Percentiles rank a stretch among this genome's conserved stretches.
Conservation (phyloP, 2,888 invertebrate genomes). For the Athalia rosae region DNA sequence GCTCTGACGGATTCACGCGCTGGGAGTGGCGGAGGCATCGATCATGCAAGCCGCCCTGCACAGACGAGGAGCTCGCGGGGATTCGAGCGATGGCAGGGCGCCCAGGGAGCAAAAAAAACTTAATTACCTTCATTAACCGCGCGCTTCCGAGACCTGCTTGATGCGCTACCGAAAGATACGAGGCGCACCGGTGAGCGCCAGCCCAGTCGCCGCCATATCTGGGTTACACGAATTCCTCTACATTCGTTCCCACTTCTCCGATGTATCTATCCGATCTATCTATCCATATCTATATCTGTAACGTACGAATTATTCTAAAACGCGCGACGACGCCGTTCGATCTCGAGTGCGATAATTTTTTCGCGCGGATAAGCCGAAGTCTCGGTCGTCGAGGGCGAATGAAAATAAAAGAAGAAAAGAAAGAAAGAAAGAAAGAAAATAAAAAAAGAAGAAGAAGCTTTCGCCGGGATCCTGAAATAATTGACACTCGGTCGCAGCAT, state of each 20-base stretch:
- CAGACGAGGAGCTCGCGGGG: conserved; percentile 53
- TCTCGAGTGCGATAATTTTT: no score
- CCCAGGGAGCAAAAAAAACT: conserved; percentile 64
- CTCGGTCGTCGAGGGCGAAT: no score
- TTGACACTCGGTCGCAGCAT: conserved; percentile 27
- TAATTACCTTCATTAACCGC: conserved; percentile 72
- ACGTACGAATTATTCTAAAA: no score
- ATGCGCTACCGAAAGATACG: conserved; percentile 44
- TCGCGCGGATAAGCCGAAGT: no score
- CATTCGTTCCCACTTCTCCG: neutral
- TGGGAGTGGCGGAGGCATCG: conserved; percentile 58
- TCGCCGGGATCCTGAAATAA: neutral
- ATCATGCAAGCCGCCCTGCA: conserved; percentile 65
- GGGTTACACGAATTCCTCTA: neutral
- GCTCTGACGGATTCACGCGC: conserved; percentile 36
- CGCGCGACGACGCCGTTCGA: no score
- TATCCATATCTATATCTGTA: no score
- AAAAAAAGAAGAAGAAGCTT: neutral
- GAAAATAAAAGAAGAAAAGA: neutral
- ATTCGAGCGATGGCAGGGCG: conserved; percentile 56
- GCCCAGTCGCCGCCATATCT: neutral
- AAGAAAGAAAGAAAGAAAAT: neutral
- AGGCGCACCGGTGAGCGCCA: neutral
- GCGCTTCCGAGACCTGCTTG: conserved; percentile 54
- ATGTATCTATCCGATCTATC: no score